phyloP scores from a whole-genome alignment of 2,113 vertebrate genomes.

The Tachycineta bicolor region DNA sequence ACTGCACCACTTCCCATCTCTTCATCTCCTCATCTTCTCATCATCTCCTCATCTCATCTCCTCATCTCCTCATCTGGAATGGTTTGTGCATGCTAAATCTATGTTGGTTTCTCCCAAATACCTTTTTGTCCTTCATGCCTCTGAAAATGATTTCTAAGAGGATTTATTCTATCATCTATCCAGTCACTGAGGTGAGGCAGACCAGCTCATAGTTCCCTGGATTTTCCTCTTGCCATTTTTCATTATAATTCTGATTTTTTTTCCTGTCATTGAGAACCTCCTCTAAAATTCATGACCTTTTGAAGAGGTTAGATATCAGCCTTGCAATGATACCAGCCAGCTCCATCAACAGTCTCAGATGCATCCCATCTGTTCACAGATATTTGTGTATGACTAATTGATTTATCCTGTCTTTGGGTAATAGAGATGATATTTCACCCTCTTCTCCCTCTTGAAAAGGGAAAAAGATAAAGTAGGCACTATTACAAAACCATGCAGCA shows the following conservation, averaged over 20 bases:
- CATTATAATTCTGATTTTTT: neutral
- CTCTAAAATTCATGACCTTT: neutral
- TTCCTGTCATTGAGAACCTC: neutral
- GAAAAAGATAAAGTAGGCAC: neutral
- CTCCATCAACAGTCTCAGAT: neutral
- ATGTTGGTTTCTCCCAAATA: neutral
- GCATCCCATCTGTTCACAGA: neutral
- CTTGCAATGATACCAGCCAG: neutral
- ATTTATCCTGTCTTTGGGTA: neutral
- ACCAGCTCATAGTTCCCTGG: neutral
- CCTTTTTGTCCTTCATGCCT: neutral
- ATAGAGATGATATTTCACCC: neutral
- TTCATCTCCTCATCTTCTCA: too few relatives aligned
- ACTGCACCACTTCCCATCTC: neutral
- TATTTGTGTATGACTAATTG: neutral
- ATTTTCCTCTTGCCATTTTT: neutral
- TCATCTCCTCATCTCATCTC: too few relatives aligned
- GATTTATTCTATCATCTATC: neutral
- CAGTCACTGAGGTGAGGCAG: neutral
- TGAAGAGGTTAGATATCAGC: neutral
- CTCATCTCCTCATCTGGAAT: neutral
- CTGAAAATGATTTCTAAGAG: neutral
- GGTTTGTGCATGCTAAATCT: neutral
- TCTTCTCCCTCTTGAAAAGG: neutral
- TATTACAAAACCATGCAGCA: neutral